Evolutionary conservation across 2,888 invertebrate species (phyloP), one percentile per base, ranked within the genome.

Genomic region (Eustalomyia histrio): DNA sequence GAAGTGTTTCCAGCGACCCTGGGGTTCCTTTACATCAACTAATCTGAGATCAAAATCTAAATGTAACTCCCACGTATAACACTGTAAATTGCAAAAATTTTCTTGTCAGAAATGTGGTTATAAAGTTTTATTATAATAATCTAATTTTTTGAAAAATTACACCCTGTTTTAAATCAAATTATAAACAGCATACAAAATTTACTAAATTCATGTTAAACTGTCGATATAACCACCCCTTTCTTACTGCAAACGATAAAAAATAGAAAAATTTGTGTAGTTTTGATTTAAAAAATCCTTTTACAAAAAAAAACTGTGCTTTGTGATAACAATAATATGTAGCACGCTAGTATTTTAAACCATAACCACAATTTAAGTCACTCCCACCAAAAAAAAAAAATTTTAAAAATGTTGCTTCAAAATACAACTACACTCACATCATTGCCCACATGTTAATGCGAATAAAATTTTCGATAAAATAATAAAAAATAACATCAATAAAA

Each of bases 241-340:
- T 47, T 17, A 1, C 43, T 53, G 6, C 6, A 10, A 58, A 29
- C 43, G 12, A 50, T 43, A 65, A 50, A 52, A 52, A 52, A 33
- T 18, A 63, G 50, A 8, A 57, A 18, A 73, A 52, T 39, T 58
- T 21, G 12, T 78, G 52, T 53, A 53, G n/a, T 53, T 53, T 71
- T 39, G 5, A 18, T 76, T 65, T 43, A 39, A 55, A 72, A 61
- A 55, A 29, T 60, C 53, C 64, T 69, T 29, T 29, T 29, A 39
- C 47, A 0, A 24, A 71, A 43, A 71, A 64, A 67, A 57, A 47
- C 29, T 78, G 47, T 18, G 61, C 67, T 78, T 78, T 72, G 61
- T 55, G 67, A 67, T 73, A 78, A 78, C 67, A 78, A 67, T 67
- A 78, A 61, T 67, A 78, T 78, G 67, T 55, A 61, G 61, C 78